These are phyloP conservation scores for Crotophaga sulcirostris DNA, from an alignment of 2,113 vertebrate genomes.

Conservation along the genomic window DNA sequence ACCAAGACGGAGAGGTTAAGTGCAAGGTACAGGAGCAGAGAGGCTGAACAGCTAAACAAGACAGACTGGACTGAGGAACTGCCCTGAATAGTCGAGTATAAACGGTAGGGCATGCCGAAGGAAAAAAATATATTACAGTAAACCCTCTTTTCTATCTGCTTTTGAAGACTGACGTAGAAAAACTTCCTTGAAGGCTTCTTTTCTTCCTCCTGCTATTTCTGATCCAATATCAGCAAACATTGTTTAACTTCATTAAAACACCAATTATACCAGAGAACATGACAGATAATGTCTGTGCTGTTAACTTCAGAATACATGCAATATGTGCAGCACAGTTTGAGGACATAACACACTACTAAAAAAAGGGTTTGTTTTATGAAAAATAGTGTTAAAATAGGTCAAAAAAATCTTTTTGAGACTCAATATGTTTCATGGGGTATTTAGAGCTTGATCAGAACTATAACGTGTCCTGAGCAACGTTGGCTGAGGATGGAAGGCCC, in stretches of 20 bases:
- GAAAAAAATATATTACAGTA: not conserved
- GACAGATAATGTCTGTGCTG: not conserved
- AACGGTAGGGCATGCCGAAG: too few relatives aligned
- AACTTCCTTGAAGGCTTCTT: not conserved
- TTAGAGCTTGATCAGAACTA: not conserved
- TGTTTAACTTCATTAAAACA: not conserved
- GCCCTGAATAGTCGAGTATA: rapidly evolving
- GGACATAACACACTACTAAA: not conserved
- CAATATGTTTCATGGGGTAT: not conserved
- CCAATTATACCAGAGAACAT: not conserved
- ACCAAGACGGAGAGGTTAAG: not conserved
- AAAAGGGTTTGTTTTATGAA: not conserved
- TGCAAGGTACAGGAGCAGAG: not conserved
- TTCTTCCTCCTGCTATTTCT: not conserved
- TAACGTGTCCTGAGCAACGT: not conserved
- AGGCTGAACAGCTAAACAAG: not conserved
- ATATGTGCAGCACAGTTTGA: not conserved
- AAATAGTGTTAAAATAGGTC: not conserved
- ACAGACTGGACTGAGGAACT: not conserved
- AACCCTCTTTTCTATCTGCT: not conserved
- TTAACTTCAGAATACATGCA: not conserved
- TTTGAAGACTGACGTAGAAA: not conserved
- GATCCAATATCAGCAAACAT: not conserved
- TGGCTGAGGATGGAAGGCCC: not conserved
- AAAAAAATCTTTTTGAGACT: not conserved